Evolutionary conservation across 1,140 invertebrate species (phyloP).

Genomic region (Proctacanthus coquilletti): DNA sequence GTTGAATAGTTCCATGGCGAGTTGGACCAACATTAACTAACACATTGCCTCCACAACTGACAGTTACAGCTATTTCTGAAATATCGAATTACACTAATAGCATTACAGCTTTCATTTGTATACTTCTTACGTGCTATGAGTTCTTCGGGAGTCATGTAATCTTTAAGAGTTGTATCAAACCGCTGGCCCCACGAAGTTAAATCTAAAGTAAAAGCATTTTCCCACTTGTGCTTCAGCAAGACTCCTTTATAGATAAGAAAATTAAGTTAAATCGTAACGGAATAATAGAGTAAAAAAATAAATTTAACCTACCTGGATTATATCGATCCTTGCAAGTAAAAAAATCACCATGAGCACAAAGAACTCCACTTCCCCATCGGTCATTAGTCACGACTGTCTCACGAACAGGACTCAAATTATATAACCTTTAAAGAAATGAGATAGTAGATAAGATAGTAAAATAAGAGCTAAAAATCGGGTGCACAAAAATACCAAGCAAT

Average conservation of each 20-base stretch:
- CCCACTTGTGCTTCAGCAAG: slow-evolving; percentile 69
- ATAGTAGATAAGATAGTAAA: no score
- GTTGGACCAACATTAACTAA: slow-evolving; percentile 85
- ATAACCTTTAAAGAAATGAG: slow-evolving; percentile 43
- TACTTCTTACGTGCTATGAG: slow-evolving; percentile 43
- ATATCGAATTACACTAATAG: no score
- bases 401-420: slow-evolving; percentile 86
- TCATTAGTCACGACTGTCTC: slow-evolving; percentile 69
- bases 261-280: no score
- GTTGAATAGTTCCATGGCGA: slow-evolving; percentile 69
- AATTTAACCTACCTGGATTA: slow-evolving; percentile 83
- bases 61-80: slow-evolving; percentile 58
- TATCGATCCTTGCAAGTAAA: slow-evolving; percentile 72
- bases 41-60: slow-evolving; percentile 80
- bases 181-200: slow-evolving; percentile 79
- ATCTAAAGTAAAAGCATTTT: slow-evolving; percentile 86
- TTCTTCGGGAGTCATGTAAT: slow-evolving; percentile 56
- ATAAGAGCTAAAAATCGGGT: no score
- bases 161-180: slow-evolving; percentile 50
- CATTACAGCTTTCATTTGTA: no score
- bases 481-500: slow-evolving; percentile 81
- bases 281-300: no score
- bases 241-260: no score
- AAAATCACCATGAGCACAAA: slow-evolving; percentile 80
- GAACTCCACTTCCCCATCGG: slow-evolving; percentile 58